Evolutionary conservation across 2,113 vertebrate genomes (phyloP).

Genomic region (Etheostoma cragini): DNA sequence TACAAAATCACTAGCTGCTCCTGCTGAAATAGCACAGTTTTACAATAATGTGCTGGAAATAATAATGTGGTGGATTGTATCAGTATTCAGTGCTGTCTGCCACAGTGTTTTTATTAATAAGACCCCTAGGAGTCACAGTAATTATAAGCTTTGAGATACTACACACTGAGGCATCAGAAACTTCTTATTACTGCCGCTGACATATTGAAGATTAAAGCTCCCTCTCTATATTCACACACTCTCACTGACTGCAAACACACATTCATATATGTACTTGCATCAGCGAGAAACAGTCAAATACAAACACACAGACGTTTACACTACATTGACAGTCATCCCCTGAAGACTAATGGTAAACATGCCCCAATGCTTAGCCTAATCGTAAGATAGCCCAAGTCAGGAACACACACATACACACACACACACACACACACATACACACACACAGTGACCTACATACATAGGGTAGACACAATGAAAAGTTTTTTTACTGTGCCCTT

Average conservation of each 20-base stretch:
- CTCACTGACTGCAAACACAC: background rate
- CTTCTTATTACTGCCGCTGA: background rate
- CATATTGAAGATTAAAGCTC: background rate
- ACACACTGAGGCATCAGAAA: background rate
- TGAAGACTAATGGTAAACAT: too few species aligned
- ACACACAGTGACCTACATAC: background rate
- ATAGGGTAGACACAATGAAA: background rate
- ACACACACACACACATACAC: background rate
- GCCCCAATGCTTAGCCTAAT: background rate
- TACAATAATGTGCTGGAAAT: background rate
- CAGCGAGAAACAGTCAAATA: background rate
- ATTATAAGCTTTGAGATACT: background rate
- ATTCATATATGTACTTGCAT: background rate
- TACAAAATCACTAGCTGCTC: too few species aligned
- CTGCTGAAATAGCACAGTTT: background rate
- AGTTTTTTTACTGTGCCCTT: too few species aligned
- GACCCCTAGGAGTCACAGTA: slow-evolving; percentile 7
- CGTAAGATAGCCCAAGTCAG: background rate
- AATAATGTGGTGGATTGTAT: background rate
- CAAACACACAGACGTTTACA: background rate
- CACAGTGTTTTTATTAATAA: background rate
- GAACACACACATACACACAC: background rate
- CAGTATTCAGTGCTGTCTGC: background rate
- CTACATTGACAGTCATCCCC: background rate
- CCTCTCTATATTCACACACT: background rate